Conservation (phyloP, 1,140 invertebrate species). For the Euwallacea similis region DNA sequence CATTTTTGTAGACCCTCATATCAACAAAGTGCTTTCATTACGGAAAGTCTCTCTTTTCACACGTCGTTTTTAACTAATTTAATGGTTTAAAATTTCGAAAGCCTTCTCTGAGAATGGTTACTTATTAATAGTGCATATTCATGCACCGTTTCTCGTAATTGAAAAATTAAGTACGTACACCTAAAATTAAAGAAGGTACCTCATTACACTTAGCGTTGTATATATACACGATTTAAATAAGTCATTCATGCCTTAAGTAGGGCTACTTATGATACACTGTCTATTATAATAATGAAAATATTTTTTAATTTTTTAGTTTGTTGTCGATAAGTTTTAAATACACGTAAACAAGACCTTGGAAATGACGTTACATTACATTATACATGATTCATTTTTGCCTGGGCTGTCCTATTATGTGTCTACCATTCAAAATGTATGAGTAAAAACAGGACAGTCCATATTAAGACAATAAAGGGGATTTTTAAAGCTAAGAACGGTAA, state of each 20-base stretch:
- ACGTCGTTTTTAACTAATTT: not conserved
- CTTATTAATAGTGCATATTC: not conserved
- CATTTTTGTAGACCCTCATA: too few species aligned
- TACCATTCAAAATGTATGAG: not conserved
- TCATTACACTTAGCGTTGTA: slow-evolving; percentile 20
- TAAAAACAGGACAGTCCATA: slow-evolving; percentile 18
- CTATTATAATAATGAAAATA: slow-evolving; percentile 34
- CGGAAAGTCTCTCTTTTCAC: not conserved
- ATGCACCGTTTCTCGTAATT: not conserved
- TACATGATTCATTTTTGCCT: slow-evolving; percentile 24
- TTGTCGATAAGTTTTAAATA: slow-evolving; percentile 23
- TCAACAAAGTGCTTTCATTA: too few species aligned
- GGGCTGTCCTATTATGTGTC: slow-evolving; percentile 9
- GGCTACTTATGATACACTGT: slow-evolving; percentile 32
- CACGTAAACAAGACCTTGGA: slow-evolving; percentile 26
- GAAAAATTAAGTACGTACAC: slow-evolving; percentile 27
- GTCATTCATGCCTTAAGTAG: slow-evolving; percentile 30
- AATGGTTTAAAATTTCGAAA: too few species aligned
- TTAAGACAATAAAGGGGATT: slow-evolving; percentile 21
- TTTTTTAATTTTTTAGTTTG: slow-evolving; percentile 20
- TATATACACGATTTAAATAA: slow-evolving; percentile 33
- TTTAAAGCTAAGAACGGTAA: slow-evolving; percentile 34
- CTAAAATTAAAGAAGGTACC: slow-evolving; percentile 36
- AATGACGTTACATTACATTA: slow-evolving; percentile 27
- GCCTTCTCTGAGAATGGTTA: too few species aligned